phyloP scores from a whole-genome alignment of 2,888 invertebrate species.

The Melanostoma mellinum region DNA sequence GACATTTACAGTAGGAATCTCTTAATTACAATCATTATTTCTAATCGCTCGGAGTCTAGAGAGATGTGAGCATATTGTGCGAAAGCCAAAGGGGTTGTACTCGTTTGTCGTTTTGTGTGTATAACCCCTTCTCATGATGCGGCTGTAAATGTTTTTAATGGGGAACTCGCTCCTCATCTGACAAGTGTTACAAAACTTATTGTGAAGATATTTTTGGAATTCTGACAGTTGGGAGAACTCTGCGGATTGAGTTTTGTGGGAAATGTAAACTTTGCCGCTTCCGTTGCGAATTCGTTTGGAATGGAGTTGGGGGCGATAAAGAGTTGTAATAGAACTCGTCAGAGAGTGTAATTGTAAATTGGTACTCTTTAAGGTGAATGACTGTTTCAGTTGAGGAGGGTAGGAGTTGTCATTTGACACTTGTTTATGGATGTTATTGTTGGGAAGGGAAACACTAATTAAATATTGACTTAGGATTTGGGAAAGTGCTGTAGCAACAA shows the following conservation, averaged over 20 bases:
- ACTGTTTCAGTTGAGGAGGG: slow-evolving; percentile 35
- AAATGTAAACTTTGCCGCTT: slow-evolving; percentile 66
- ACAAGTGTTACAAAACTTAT: slow-evolving; percentile 64
- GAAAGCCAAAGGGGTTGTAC: slow-evolving; percentile 42
- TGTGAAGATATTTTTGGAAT: slow-evolving; percentile 65
- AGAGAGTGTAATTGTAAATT: slow-evolving; percentile 56
- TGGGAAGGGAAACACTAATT: slow-evolving; percentile 21
- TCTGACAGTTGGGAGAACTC: slow-evolving; percentile 46
- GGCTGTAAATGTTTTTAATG: slow-evolving; percentile 21
- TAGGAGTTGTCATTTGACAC: slow-evolving; percentile 51
- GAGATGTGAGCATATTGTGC: slow-evolving; percentile 63
- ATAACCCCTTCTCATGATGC: slow-evolving; percentile 42
- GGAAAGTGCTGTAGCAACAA: no score
- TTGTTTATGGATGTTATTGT: slow-evolving; percentile 40
- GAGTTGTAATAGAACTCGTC: slow-evolving; percentile 31
- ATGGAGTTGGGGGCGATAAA: slow-evolving; percentile 1
- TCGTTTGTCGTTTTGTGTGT: slow-evolving; percentile 24
- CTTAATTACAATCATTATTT: slow-evolving; percentile 71
- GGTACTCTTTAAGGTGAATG: slow-evolving; percentile 51
- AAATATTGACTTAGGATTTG: slow-evolving; percentile 26
- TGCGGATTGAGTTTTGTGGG: slow-evolving; percentile 54
- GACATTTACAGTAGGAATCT: slow-evolving; percentile 48
- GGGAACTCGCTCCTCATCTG: slow-evolving; percentile 11
- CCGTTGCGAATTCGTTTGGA: slow-evolving; percentile 53
- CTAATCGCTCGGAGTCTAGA: slow-evolving; percentile 51